phyloP scores from a whole-genome alignment of 2,113 vertebrate species.

The Hippocampus mohnikei region DNA sequence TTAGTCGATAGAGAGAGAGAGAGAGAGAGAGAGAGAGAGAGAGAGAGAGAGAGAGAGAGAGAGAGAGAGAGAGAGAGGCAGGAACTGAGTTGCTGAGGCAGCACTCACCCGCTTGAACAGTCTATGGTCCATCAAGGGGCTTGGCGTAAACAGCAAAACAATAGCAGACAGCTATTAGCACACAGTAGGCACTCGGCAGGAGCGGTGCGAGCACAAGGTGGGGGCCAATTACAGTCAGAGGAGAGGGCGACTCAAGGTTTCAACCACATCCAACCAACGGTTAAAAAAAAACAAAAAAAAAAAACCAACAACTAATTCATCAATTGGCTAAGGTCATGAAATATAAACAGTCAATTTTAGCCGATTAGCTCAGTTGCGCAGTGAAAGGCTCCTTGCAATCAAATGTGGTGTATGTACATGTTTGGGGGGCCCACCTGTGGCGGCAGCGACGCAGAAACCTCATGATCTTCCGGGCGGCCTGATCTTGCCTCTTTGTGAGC shows the following conservation, averaged over 20 bases:
- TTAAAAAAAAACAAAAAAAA: conserved; percentile 22
- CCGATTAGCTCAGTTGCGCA: conserved; percentile 22
- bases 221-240: conserved; percentile 53
- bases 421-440: conserved; percentile 82
- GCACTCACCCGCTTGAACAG: conserved; percentile 99
- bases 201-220: conserved; percentile 52
- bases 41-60: conserved; percentile 16
- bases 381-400: not conserved
- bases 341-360: conserved; percentile 14
- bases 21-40: conserved; percentile 35
- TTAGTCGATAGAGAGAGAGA: conserved; percentile 42
- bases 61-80: conserved; percentile 43
- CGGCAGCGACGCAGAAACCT: conserved; percentile 97
- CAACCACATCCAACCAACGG: conserved; percentile 19
- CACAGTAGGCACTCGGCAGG: conserved; percentile 72
- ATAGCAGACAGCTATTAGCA: conserved; percentile 99
- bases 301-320: conserved; percentile 11
- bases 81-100: conserved; percentile 89
- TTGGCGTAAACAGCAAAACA: conserved; percentile 97
- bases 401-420: conserved; percentile 16
- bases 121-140: conserved; percentile 99
- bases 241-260: conserved; percentile 3
- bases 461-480: conserved; percentile 99
- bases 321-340: not conserved
- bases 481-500: conserved; percentile 98